A percentile compares a stretch with the other conserved stretches of the same genome.
phyloP scores from a whole-genome alignment of 1,140 invertebrate genomes.

The Oreohelix idahoensis region DNA sequence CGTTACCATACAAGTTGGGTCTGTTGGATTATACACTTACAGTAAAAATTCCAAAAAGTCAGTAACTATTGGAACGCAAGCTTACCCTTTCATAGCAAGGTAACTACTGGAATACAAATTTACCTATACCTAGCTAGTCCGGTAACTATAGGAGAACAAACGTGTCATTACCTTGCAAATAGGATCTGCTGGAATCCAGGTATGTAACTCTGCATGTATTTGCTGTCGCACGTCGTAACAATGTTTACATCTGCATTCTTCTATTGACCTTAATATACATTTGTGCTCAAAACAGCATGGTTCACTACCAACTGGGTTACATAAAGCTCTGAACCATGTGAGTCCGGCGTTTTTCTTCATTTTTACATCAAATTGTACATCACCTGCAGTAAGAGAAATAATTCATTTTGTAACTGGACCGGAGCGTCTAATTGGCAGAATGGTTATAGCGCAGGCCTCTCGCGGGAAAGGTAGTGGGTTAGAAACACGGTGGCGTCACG shows the following conservation, averaged over 20 bases:
- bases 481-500: no score
- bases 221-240: slow-evolving; percentile 42
- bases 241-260: slow-evolving; percentile 35
- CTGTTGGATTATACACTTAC: no score
- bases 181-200: slow-evolving; percentile 27
- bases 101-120: no score
- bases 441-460: no score
- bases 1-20: no score
- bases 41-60: no score
- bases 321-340: slow-evolving; percentile 43
- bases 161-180: slow-evolving; percentile 40
- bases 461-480: no score
- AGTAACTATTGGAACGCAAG: no score
- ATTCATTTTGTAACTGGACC: neutral
- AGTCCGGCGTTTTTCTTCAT: slow-evolving; percentile 13
- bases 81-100: no score
- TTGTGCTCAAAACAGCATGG: slow-evolving; percentile 46
- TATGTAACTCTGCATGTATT: slow-evolving; percentile 45
- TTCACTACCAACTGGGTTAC: slow-evolving; percentile 41
- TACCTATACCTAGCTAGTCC: no score
- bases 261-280: slow-evolving; percentile 21
- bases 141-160: no score
- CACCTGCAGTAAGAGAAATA: slow-evolving; percentile 14
- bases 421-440: neutral
- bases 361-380: neutral